Evolutionary conservation across 2,797 vertebrate species (phyloP), one percentile per base, ranked within the genome.

Genomic region (Taenioides sp.): DNA sequence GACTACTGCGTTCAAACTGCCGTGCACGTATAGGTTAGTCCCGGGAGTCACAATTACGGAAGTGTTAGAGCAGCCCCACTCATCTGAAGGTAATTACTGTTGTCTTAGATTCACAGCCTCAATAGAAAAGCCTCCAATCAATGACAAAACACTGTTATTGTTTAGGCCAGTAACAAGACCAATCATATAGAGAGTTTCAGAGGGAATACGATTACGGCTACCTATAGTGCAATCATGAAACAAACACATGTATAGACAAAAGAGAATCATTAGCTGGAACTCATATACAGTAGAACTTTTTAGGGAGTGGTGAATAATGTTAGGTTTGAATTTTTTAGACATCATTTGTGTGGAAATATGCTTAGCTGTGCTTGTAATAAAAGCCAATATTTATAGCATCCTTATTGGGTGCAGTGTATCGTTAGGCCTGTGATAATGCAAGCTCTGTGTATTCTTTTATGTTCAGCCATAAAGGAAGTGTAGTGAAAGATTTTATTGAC

Each of bases 71-170:
- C 18, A n/a, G 60, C 71, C 66, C 65, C 61, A 76, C 64, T 77
- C 81, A 76, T 69, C 74, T 71, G 70, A 80, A 83, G 72, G 76
- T 80, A 80, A 90, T 88, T 84, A 87, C 80, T 80, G 79, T 69
- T 84, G 71, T 84, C 74, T 74, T 69, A 76, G 25, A 76, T 76
- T 73, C 47, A 79, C 63, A 83, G 83, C 64, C 52, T 75, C 57
- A 71, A 80, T 80, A 60, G 74, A 66, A 79, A 73, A 74, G 11
- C 20, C 31, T 61, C 72, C 69, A 62, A 43, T 64, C 10, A 59
- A 64, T 83, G 84, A 84, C 69, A 80, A 85, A 87, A 72, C 43
- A 52, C 75, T 73, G 60, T 81, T 78, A 80, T 81, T 84, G 74
- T 81, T 76, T 31, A 59, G 80, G 74, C 70, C 81, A 50, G 49